Evolutionary conservation across 1,140 invertebrate genomes (phyloP).

Genomic region (Akabosia matsudoensis): DNA sequence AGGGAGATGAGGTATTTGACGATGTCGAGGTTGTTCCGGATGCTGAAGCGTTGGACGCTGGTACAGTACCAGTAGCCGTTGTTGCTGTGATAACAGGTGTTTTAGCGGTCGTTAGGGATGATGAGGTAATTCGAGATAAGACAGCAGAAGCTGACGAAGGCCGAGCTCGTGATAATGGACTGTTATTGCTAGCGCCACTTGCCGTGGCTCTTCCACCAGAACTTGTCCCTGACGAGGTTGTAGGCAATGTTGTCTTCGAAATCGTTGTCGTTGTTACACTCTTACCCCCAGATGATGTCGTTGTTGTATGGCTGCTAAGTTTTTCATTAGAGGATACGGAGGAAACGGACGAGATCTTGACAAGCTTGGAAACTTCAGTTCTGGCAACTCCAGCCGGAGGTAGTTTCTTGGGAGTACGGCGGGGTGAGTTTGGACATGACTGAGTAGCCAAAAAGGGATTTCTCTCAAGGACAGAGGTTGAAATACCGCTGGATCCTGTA

Average conservation of each 20-base stretch:
- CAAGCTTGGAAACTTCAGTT: neutral
- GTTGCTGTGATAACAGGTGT: neutral
- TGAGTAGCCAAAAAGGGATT: constrained; percentile 27
- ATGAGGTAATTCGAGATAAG: neutral
- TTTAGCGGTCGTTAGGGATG: neutral
- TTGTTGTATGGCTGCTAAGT: neutral
- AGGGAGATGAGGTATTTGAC: constrained; percentile 11
- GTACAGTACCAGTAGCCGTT: neutral
- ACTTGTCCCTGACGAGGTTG: neutral
- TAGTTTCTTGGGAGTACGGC: constrained; percentile 39
- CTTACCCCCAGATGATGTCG: neutral
- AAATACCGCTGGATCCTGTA: neutral
- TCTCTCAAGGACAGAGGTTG: constrained; percentile 7
- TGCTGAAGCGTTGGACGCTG: neutral
- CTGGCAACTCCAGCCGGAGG: constrained; percentile 13
- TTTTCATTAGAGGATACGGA: neutral
- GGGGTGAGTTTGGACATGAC: constrained; percentile 38
- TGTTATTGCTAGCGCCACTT: neutral
- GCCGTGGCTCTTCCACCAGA: neutral
- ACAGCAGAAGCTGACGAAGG: constrained; percentile 8
- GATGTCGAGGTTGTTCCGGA: neutral
- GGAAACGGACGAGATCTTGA: neutral
- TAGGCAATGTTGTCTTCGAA: neutral
- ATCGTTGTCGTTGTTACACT: neutral
- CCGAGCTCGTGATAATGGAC: neutral